phyloP scores from a whole-genome alignment of 1,140 invertebrate species.

The Trichoplusia ni region DNA sequence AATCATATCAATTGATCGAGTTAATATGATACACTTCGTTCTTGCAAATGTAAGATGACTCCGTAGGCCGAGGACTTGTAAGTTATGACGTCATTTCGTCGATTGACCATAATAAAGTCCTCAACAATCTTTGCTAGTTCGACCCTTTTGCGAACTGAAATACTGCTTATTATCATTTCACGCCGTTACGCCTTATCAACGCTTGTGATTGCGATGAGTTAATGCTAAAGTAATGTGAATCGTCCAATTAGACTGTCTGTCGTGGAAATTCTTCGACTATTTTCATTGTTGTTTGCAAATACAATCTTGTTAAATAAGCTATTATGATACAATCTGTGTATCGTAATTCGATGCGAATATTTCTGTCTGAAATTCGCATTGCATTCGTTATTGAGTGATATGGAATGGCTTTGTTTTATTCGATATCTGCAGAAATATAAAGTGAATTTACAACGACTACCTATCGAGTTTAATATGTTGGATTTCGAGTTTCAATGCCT shows the following conservation, averaged over 20 bases:
- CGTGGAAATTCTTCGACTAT: background rate
- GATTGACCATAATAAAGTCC: background rate
- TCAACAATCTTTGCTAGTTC: too few relatives aligned
- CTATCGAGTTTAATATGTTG: background rate
- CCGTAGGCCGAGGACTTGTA: slow-evolving; percentile 12
- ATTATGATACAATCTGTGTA: background rate
- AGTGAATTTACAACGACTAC: background rate
- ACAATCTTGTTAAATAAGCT: slow-evolving; percentile 1
- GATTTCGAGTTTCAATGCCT: background rate
- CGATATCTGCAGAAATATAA: too few relatives aligned
- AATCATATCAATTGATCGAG: slow-evolving; percentile 14
- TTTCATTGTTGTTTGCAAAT: background rate
- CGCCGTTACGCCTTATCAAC: background rate
- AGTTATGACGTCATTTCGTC: background rate
- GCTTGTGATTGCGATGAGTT: background rate
- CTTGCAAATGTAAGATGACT: slow-evolving; percentile 14
- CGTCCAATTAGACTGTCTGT: background rate
- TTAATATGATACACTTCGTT: background rate
- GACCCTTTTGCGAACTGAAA: background rate
- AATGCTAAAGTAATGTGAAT: background rate
- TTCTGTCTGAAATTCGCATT: background rate
- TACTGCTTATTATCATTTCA: background rate
- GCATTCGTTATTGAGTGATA: background rate
- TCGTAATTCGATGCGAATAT: background rate
- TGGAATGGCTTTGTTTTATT: too few relatives aligned